Base-by-base conservation (phyloP, 92 coral and sea anemone genomes). In the Galaxea fascicularis region DNA sequence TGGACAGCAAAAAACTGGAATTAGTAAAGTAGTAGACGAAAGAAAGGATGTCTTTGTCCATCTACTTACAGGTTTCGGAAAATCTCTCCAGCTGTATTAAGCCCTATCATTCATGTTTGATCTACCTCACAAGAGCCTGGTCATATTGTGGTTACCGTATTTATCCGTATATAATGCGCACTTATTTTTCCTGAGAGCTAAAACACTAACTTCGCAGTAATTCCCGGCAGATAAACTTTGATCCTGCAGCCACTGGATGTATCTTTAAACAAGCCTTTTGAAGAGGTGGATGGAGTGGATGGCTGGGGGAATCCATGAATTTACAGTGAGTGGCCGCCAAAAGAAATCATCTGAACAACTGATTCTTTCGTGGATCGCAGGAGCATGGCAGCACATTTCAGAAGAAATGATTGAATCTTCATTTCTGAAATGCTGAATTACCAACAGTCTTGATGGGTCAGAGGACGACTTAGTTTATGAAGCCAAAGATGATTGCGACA, bases 231-330 rank as follows among this genome's bases (percentile, higher is more conserved):
- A 29, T 73, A 72, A 53, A 83, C 80, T 28, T 74, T 72, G 3
- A 54, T 83, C 21, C 81, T 83, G 27, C 80, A 83, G 31, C 87
- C 87, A 15, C 63, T 82, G 26, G 87, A 70, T 60, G 78, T 70
- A n/a, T 24, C 77, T 59, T 64, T 83, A 51, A 82, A 82, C 79
- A 82, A 73, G 41, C 87, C 87, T 16, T 73, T 83, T 49, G 45
- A 35, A 51, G 73, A 29, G 69, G 30, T 18, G 71, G 71, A 65
- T 65, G 71, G 71, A 17, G 64, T 82, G 86, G 86, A 82, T 82
- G 86, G 86, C 70, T 2, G 78, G 71, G 26, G 86, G 86, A 26
- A 35, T 45, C 35, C 78, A 71, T 39, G 31, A 30, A 52, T 82
- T 71, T 46, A 82, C 20, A 13, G 70, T 80, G 24, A 47, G 39